A percentile compares a stretch with the other conserved stretches of the same genome.
These are phyloP conservation scores for Pinctada fucata DNA, from an alignment of 2,888 invertebrate species.

Conservation along the genomic window DNA sequence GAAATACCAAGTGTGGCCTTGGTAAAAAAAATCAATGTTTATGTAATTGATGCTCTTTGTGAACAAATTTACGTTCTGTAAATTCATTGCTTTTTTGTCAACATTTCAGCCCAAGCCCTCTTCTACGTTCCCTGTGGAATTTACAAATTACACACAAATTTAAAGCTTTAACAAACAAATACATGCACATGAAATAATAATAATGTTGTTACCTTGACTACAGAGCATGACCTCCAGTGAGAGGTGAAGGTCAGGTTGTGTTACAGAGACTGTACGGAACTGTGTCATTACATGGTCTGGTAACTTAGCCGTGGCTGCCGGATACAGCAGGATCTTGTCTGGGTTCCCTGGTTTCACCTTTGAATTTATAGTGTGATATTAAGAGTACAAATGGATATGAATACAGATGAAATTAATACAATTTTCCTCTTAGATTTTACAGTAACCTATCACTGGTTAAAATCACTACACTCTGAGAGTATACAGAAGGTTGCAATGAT, in stretches of 20 bases:
- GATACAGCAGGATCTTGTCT: slow-evolving; percentile 68
- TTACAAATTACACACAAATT: not conserved
- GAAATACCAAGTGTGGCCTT: not conserved
- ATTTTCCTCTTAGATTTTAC: too few relatives aligned
- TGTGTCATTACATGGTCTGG: slow-evolving; percentile 70
- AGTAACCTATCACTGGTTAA: too few relatives aligned
- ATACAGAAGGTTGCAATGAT: too few relatives aligned
- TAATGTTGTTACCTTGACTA: slow-evolving; percentile 67
- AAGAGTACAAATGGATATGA: too few relatives aligned
- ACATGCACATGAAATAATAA: not conserved
- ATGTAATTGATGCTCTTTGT: too few relatives aligned
- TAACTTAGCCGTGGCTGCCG: slow-evolving; percentile 63
- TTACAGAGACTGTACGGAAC: slow-evolving; percentile 70
- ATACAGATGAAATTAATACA: too few relatives aligned
- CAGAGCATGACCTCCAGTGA: slow-evolving; percentile 69
- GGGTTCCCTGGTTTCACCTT: slow-evolving; percentile 65
- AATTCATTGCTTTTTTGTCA: too few relatives aligned
- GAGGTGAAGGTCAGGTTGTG: slow-evolving; percentile 67
- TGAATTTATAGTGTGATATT: not conserved
- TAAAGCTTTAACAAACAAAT: not conserved
- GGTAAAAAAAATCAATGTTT: not conserved
- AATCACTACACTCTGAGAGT: too few relatives aligned
- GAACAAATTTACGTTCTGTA: too few relatives aligned
- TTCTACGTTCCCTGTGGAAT: too few relatives aligned
- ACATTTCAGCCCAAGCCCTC: too few relatives aligned